Conservation (phyloP, 1,140 invertebrate genomes). For the Stegodyphus dumicola region DNA sequence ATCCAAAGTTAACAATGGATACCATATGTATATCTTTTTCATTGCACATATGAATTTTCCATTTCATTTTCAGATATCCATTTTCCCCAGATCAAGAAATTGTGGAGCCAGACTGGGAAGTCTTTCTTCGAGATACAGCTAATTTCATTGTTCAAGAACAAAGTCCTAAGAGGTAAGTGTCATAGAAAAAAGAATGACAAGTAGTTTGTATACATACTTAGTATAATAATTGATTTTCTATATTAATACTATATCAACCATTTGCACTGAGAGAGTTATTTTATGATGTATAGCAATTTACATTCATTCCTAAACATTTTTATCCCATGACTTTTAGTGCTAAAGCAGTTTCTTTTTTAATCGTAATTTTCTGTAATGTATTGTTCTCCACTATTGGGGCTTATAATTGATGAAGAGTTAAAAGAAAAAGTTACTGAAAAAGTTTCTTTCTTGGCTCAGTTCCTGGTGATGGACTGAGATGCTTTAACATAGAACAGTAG, state of each 20-base stretch:
- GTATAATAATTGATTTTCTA: not conserved
- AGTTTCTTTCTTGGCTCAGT: no score
- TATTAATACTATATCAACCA: not conserved
- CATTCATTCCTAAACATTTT: not conserved
- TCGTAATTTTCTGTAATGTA: no score
- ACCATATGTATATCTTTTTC: no score
- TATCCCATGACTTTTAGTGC: no score
- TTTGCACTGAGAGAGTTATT: not conserved
- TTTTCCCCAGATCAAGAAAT: conserved; percentile 86
- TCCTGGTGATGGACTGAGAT: no score
- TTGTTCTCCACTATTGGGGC: no score
- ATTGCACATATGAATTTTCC: not conserved
- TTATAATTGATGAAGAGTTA: no score
- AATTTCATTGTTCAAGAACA: conserved; percentile 89
- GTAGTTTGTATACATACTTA: no score
- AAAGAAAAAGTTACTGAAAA: no score
- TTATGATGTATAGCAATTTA: conserved; percentile 6
- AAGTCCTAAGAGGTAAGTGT: conserved; percentile 77
- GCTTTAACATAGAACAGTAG: no score
- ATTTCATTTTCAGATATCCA: conserved; percentile 75
- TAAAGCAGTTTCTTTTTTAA: no score
- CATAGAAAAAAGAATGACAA: not conserved
- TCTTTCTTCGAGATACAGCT: conserved; percentile 88
- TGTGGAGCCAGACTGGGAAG: conserved; percentile 91
- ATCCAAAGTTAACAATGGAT: no score